Evolutionary conservation across 2,797 vertebrate genomes (phyloP).

Genomic region (Bucorvus abyssinicus): DNA sequence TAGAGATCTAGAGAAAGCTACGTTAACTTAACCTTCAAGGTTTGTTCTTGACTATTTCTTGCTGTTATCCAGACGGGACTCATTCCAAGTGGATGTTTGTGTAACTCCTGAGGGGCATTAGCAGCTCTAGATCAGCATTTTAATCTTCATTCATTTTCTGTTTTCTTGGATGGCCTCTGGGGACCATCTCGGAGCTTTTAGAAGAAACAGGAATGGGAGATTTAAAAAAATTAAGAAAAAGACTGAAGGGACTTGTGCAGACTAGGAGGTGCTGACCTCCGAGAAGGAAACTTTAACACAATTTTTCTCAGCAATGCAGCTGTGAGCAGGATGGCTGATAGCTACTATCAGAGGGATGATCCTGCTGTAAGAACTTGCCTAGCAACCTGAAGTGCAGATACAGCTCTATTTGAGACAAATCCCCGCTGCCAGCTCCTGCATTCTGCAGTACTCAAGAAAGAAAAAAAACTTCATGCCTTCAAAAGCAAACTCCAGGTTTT

Average conservation of each 20-base stretch:
- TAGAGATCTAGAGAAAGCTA: accelerated
- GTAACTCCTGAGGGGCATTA: conserved; percentile 21
- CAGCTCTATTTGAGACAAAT: not conserved
- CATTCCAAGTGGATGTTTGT: conserved; percentile 31
- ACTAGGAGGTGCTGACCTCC: not conserved
- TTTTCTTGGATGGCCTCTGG: conserved; percentile 20
- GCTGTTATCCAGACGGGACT: conserved; percentile 44
- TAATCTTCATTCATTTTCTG: conserved; percentile 26
- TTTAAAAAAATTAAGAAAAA: not conserved
- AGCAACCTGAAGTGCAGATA: not conserved
- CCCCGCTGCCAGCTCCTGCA: not conserved
- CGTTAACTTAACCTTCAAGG: not conserved
- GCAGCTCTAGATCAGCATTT: conserved; percentile 52
- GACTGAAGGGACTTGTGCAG: not conserved
- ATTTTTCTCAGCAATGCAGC: not conserved
- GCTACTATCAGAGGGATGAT: not conserved
- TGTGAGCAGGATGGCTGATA: not conserved
- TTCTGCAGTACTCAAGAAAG: not conserved
- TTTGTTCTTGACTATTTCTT: not conserved
- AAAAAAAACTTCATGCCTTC: not conserved
- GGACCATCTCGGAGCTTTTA: conserved; percentile 22
- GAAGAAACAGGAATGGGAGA: not conserved
- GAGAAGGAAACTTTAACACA: not conserved
- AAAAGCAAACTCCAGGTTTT: conserved; percentile 5
- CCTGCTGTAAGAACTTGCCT: not conserved